A percentile compares a stretch with the other conserved stretches of the same genome.
phyloP scores from a whole-genome alignment of 2,113 vertebrate species.

The Erpornis zantholeuca region DNA sequence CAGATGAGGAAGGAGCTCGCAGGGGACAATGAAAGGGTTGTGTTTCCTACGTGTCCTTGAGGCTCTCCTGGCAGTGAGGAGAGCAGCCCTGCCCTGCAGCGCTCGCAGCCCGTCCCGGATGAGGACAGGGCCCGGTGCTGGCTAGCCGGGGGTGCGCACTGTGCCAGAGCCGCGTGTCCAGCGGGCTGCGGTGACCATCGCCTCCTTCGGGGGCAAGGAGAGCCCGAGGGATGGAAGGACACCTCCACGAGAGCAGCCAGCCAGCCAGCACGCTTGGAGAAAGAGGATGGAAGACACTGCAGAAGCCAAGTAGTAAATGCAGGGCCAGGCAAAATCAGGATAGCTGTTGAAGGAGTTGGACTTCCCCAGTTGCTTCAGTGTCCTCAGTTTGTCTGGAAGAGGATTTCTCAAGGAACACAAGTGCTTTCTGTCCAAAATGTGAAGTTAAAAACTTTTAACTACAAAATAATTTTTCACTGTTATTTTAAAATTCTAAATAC shows the following conservation, averaged over 20 bases:
- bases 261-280: not conserved
- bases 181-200: accelerated
- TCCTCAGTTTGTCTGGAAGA: not conserved
- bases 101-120: not conserved
- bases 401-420: not conserved
- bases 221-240: not conserved
- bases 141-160: accelerated
- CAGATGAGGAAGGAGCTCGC: not conserved
- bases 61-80: not conserved
- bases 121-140: not conserved
- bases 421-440: not conserved
- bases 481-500: not conserved
- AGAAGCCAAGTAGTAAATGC: not conserved
- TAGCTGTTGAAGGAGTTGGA: no score
- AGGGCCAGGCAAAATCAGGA: no score
- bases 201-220: accelerated
- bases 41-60: not conserved
- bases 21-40: not conserved
- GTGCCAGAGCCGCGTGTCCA: accelerated
- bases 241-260: not conserved
- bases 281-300: accelerated
- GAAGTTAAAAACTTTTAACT: not conserved
- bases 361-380: accelerated
- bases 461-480: not conserved
- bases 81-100: not conserved